Evolutionary conservation across 2,888 invertebrate species (phyloP), one percentile per base, ranked within the genome.

Genomic region (Drosophila recens): DNA sequence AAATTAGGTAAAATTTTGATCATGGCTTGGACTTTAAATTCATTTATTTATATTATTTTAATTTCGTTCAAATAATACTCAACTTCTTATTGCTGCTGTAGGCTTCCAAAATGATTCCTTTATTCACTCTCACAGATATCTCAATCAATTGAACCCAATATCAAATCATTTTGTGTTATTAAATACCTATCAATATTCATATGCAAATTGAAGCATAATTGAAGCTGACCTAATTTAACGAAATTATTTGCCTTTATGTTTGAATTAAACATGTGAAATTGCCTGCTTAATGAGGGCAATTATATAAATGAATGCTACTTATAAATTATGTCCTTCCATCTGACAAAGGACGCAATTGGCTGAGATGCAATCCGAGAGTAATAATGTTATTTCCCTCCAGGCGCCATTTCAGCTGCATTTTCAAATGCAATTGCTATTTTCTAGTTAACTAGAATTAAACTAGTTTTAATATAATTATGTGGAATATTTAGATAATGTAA

Each of bases 391-490:
- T 66, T 61, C 46, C 30, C 73, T 48, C n/a, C 43, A 57, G 72
- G 73, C 56, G 10, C 9, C 13, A 10, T 42, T 65, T 57, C 17
- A 42, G 17, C 4, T 43, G 38, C 17, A 34, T 9, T 9, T 9
- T 13, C 11, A 9, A 48, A 49, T 54, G 49, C 42, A 57, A 49
- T 57, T 53, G 43, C 23, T 43, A 56, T 66, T 33, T 42, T 42
- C 17, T 42, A 38, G 38, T n/a, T 38, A 45, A 36, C n/a, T 38
- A 10, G n/a, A 59, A 63, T 67, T 36, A 20, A 46, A 38, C 67
- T 64, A 48, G 33, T 64, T 72, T 49, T 57, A 72, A 72, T 67
- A 75, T 63, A 61, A 75, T 71, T 42, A 72, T 57, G 56, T 48
- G 48, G 27, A 23, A 45, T n/a, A 56, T 61, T 71, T 53, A 53